These are phyloP conservation scores for Penaeus japonicus DNA, from an alignment of 1,140 invertebrate genomes.

Conservation along the genomic window DNA sequence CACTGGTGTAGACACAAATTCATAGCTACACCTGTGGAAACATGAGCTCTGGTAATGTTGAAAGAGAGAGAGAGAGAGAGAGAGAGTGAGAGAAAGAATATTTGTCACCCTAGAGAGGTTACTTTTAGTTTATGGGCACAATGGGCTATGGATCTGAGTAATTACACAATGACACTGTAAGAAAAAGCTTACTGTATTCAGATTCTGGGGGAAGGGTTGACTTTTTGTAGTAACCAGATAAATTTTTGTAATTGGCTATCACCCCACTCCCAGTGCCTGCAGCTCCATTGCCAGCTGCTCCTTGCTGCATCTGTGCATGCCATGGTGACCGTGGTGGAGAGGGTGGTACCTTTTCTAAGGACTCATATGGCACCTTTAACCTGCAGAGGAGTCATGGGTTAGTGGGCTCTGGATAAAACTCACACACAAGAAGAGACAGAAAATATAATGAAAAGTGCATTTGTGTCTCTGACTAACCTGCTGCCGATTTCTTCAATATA, in stretches of 20 bases:
- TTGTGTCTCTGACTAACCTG: not conserved
- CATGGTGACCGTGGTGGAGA: constrained; percentile 40
- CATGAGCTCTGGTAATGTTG: too few relatives aligned
- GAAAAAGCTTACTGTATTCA: constrained; percentile 30
- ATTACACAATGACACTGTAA: too few relatives aligned
- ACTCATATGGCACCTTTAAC: constrained; percentile 48
- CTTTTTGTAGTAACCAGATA: constrained; percentile 41
- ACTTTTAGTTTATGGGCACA: too few relatives aligned
- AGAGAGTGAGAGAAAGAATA: too few relatives aligned
- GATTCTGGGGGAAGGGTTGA: constrained; percentile 34
- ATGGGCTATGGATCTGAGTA: too few relatives aligned
- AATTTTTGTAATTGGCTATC: constrained; percentile 38
- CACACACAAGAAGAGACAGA: not conserved
- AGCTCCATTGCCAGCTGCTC: not conserved
- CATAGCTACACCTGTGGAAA: not conserved
- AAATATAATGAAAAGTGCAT: not conserved
- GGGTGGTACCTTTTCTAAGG: constrained; percentile 35
- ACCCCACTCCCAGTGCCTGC: not conserved
- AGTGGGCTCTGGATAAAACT: not conserved
- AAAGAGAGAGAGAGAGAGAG: too few relatives aligned
- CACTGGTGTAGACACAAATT: not conserved
- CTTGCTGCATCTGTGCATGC: constrained; percentile 1
- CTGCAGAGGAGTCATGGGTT: not conserved
- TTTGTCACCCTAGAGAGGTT: too few relatives aligned
- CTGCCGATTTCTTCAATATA: constrained; percentile 46